Evolutionary conservation across 2,113 vertebrate species (phyloP).

Genomic region (Coreoperca whiteheadi): DNA sequence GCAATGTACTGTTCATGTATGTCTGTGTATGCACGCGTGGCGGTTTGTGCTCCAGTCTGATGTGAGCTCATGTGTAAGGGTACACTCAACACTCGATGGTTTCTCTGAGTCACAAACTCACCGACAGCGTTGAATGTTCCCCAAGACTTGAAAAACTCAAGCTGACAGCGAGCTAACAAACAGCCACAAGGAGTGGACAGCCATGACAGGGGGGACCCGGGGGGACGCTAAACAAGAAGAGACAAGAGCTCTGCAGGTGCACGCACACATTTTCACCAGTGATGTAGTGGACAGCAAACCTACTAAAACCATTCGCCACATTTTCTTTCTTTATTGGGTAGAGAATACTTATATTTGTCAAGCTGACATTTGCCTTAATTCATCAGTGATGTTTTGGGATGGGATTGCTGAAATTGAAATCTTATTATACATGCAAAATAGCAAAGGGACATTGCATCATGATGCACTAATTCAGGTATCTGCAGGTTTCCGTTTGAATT

Average conservation of each 20-base stretch:
- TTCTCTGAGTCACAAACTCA: slow-evolving; percentile 89
- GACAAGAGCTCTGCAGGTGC: slow-evolving; percentile 49
- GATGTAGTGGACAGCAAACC: not conserved
- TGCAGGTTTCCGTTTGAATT: not conserved
- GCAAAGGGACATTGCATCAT: not conserved
- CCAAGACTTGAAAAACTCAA: slow-evolving; percentile 66
- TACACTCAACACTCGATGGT: slow-evolving; percentile 87
- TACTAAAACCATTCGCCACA: not conserved
- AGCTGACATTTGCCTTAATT: not conserved
- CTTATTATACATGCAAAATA: too few relatives aligned
- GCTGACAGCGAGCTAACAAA: slow-evolving; percentile 38
- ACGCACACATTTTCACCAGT: not conserved
- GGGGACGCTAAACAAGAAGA: slow-evolving; percentile 30
- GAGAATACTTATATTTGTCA: not conserved
- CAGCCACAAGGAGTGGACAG: slow-evolving; percentile 34
- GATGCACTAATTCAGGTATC: not conserved
- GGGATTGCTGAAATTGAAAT: too few relatives aligned
- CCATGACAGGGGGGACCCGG: slow-evolving; percentile 20
- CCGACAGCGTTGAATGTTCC: slow-evolving; percentile 99
- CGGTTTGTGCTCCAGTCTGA: slow-evolving; percentile 4
- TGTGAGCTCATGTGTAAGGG: slow-evolving; percentile 70
- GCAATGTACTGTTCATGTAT: not conserved
- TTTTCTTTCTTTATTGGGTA: not conserved
- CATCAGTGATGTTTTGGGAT: not conserved
- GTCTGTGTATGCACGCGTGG: too few relatives aligned